Base-by-base conservation (phyloP, 2,888 invertebrate genomes). In the Drosophila mettleri region DNA sequence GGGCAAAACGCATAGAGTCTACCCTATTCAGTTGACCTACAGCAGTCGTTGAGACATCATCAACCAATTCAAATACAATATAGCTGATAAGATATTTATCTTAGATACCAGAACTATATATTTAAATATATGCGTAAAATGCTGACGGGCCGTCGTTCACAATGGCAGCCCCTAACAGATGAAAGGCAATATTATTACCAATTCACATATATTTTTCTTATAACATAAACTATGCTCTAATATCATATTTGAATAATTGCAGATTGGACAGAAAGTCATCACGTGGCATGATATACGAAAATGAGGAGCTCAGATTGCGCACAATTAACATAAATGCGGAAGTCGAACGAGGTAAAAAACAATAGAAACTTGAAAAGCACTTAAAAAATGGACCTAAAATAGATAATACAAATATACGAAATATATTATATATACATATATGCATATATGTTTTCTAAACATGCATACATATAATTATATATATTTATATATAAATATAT, bases 321-420 rank as follows among this genome's bases (percentile, higher is more conserved):
- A 97, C 97, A 34, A 97, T 97, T 91, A 97, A 97, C 90, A 97
- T 97, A 90, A 97, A 97, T 92, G 97, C 97, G 62, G 97, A 97
- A 93, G 97, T 98, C 52, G 98, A 98, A 93, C 94, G 96, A 94
- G 97, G 97, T 97, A 67, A 78, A 53, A 54, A 69, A 8, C n/a
- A 22, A 20, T 31, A 9, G 38, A 41, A 31, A 16, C n/a, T 8
- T 3, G 14, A 16, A 18, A 36, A 43, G 3, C 31, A 6, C 3
- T 8, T 3, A 10, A 29, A 6, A 39, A 33, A 18, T 5, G 0
- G 22, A 2, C 12, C 14, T 18, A 33, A 34, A 31, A 31, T 29
- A 31, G 14, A 20, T 14, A 3, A 31, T 3, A 7, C 2, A 2
- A 12, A 34, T 49, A 10, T 20, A n/a, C n/a, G n/a, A n/a, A n/a